Percentiles rank a stretch among this genome's conserved stretches.
Conservation (phyloP, 2,113 vertebrate species). For the Ploceus nigricollis region DNA sequence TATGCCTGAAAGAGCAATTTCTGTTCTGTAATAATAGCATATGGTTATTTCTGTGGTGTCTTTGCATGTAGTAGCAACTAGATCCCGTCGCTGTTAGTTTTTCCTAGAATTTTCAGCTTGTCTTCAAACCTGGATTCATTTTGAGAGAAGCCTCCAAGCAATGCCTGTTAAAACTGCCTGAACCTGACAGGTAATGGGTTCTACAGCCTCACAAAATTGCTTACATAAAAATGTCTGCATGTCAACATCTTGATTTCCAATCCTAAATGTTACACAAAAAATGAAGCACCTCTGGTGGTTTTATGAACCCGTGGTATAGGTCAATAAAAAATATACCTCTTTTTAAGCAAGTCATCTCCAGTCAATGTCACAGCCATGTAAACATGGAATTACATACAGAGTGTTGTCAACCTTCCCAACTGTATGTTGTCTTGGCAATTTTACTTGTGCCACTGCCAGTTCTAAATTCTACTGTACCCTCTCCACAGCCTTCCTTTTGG, state of each 20-base stretch:
- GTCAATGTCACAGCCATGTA: background rate
- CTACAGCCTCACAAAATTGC: background rate
- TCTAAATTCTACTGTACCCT: background rate
- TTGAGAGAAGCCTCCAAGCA: background rate
- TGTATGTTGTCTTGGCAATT: background rate
- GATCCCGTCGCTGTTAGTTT: background rate
- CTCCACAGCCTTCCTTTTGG: background rate
- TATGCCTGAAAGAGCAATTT: background rate
- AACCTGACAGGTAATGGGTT: background rate
- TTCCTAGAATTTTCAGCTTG: background rate
- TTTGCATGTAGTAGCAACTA: background rate
- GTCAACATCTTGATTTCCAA: background rate
- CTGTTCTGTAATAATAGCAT: background rate
- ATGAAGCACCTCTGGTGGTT: background rate
- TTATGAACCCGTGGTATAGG: background rate
- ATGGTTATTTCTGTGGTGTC: background rate
- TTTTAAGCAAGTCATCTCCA: background rate
- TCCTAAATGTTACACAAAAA: background rate
- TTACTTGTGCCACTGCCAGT: background rate
- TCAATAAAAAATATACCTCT: background rate
- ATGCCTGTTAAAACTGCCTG: background rate
- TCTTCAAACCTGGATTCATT: background rate
- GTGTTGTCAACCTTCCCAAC: background rate
- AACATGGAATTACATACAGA: background rate
- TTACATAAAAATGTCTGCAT: background rate